Base-by-base conservation (phyloP, 2,113 vertebrate genomes). In the Nyctereutes procyonoides region DNA sequence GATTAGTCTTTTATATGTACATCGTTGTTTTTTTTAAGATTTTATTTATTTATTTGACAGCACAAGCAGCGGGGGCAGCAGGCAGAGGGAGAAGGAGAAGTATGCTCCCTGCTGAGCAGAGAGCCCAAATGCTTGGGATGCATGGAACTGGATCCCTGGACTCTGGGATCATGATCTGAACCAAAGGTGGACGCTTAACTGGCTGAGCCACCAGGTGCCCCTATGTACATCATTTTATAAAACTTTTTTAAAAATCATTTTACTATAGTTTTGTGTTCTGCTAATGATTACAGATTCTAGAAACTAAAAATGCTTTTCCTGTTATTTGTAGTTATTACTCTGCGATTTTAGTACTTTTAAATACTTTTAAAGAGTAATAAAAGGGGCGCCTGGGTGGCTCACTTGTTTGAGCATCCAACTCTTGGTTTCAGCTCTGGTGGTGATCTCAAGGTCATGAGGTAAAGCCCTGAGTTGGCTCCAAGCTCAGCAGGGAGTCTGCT, bases 281-380 rank as follows among this genome's bases (percentile, higher is more conserved):
- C 15, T 82, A 96, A 60, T 82, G 35, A 55, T 76, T 63, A 8
- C 15, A 58, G 43, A 58, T 60, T 22, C 65, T 89, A 81, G 62
- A 76, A 91, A 77, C 77, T 35, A 22, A 80, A 56, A 58, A 83
- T 77, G 20, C 38, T 80, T 88, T 88, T 81, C 28, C 26, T 76
- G 3, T 56, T 95, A 43, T 74, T 95, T 97, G 48, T 22, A 69
- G 80, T 88, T 30, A 80, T 90, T 84, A 28, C 30, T 95, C 53
- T 74, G 55, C 71, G 20, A 90, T 56, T 53, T 87, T 58, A 93
- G 56, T 79, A 69, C 35, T 93, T 74, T 76, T 74, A 88, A 79
- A 38, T 22, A 92, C 30, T 69, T 67, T 30, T 67, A 69, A 19
- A 69, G 16, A 69, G 8, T 35, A 19, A 20, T 69, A 17, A 69